phyloP scores from a whole-genome alignment of 1,140 invertebrate genomes.

The Sycobia sp. region DNA sequence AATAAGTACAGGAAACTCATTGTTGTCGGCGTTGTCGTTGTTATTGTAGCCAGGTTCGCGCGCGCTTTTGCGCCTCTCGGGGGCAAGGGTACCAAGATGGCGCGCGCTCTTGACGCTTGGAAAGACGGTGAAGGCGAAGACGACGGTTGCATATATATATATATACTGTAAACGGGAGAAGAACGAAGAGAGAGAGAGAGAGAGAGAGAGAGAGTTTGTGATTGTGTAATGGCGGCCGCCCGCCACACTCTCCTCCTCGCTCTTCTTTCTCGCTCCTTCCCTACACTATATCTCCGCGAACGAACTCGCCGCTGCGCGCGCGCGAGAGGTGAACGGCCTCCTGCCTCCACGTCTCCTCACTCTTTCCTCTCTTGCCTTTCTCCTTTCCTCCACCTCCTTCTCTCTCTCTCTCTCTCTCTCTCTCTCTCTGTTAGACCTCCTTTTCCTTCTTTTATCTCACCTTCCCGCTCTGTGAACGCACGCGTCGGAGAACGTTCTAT shows the following conservation, averaged over 20 bases:
- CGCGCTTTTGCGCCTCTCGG: background rate
- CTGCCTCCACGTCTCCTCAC: slow-evolving; percentile 16
- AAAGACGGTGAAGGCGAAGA: background rate
- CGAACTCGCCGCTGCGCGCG: too few species aligned
- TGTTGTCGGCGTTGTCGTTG: too few species aligned
- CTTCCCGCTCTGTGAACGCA: slow-evolving; percentile 6
- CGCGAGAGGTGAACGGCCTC: slow-evolving; percentile 32
- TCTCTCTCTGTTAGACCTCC: slow-evolving; percentile 6
- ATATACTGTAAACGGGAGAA: background rate
- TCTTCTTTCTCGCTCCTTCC: too few species aligned
- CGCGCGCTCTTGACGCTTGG: slow-evolving; percentile 21
- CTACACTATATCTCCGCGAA: too few species aligned
- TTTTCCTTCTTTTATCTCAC: slow-evolving; percentile 28
- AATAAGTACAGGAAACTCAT: slow-evolving; percentile 21
- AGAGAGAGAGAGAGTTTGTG: background rate
- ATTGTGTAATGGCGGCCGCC: slow-evolving; percentile 36
- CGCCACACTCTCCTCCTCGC: too few species aligned
- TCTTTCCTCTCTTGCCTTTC: slow-evolving; percentile 13
- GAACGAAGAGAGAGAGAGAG: background rate
- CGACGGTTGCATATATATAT: too few species aligned
- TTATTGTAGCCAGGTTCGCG: background rate
- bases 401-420: slow-evolving; percentile 1
- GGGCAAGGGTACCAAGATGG: slow-evolving; percentile 33
- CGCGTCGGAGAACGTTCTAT: background rate
- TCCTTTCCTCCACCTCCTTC: slow-evolving; percentile 15